Base-by-base conservation (phyloP, 53 echinoderm and acorn worm species). In the Holothuria scabra region DNA sequence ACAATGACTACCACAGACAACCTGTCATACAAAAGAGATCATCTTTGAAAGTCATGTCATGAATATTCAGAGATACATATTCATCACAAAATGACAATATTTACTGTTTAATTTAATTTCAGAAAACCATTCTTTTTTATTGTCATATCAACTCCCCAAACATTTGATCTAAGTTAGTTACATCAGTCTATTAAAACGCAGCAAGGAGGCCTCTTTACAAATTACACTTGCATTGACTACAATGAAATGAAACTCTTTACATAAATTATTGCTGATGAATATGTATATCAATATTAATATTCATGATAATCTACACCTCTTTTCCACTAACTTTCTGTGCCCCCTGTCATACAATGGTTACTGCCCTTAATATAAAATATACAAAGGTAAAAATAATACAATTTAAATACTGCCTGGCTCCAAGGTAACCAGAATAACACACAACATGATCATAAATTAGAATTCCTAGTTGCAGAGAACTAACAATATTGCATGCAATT, bases 401-500 rank as follows among this genome's bases (percentile, higher is more conserved):
- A 19, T 69, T 69, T n/a, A 69, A 69, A 28, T 69, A 69, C 69
- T 69, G 69, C 69, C 69, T 69, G 44, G 28, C 21, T 69, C 44
- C 30, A 69, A 29, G 38, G 44, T n/a, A 38, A 37, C 69, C 35
- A 44, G 69, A 28, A 12, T 65, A 28, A 65, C 35, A 69, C 69
- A 69, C 7, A 69, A 68, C 21, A n/a, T 28, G 69, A n/a, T 35
- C 37, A 69, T 69, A 69, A 69, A 69, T 69, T 69, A 69, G 69
- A 69, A 33, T 38, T 29, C 67, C 30, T 23, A 28, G 37, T 35
- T 33, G 16, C 19, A 35, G 38, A 44, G 69, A 69, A 44, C 69
- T 69, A 69, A 37, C 69, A 69, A 69, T 69, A 69, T 69, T 69
- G 69, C 69, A 69, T 69, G 69, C 69, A 69, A 19, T 38, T 41